Evolutionary conservation across 2,888 invertebrate species (phyloP).

Genomic region (Pimpla rufipes): DNA sequence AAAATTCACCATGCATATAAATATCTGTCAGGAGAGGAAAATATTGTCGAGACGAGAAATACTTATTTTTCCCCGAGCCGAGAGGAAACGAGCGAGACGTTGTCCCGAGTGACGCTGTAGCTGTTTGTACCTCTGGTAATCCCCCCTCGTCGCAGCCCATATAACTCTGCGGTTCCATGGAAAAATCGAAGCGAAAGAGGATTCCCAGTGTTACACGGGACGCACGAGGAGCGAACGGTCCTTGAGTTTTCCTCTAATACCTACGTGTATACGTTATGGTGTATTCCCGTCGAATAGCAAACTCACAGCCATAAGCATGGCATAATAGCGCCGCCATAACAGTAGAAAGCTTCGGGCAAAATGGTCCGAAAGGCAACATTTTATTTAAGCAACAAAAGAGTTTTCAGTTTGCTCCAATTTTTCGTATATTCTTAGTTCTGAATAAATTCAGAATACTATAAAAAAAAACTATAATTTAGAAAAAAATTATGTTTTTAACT

Average conservation of each 20-base stretch:
- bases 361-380: no score
- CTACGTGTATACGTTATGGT: neutral
- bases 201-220: conserved; percentile 49
- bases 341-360: neutral
- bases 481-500: no score
- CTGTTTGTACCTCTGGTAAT: conserved; percentile 49
- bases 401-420: no score
- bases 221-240: conserved; percentile 18
- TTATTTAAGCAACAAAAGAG: no score
- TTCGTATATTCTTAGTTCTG: no score
- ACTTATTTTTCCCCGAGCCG: neutral
- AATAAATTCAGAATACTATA: no score
- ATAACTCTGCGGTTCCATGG: conserved; percentile 37
- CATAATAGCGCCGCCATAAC: neutral
- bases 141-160: conserved; percentile 46
- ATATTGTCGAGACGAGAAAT: neutral
- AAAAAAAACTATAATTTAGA: no score
- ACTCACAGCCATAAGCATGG: neutral
- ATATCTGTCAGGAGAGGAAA: neutral
- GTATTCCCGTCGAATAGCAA: neutral
- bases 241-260: conserved; percentile 1
- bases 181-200: conserved; percentile 57
- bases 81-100: conserved; percentile 1
- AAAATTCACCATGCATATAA: neutral
- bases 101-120: neutral